A percentile compares a stretch with the other conserved stretches of the same genome.
Conservation (phyloP, 2,113 vertebrate genomes). For the Lophochroa leadbeateri region DNA sequence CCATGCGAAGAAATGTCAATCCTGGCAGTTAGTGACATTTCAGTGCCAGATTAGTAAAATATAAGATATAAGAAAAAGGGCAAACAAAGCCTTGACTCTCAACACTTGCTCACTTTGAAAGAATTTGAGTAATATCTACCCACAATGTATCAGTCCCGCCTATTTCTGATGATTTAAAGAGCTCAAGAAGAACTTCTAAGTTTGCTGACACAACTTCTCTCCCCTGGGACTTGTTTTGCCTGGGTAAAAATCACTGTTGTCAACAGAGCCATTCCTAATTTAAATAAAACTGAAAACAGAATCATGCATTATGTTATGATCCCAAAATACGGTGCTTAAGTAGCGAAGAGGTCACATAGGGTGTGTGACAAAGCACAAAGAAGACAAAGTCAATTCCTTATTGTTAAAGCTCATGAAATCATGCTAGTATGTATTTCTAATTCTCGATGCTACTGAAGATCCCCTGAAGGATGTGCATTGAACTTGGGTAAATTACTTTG, state of each 20-base stretch:
- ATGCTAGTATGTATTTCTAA: neutral
- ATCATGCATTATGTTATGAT: neutral
- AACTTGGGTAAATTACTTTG: neutral
- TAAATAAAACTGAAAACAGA: neutral
- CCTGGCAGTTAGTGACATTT: neutral
- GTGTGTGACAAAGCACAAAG: neutral
- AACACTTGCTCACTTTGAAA: neutral
- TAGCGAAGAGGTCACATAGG: neutral
- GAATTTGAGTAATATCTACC: neutral
- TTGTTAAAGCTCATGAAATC: neutral
- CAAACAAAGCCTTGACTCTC: neutral
- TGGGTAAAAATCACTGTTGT: neutral
- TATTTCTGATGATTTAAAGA: neutral
- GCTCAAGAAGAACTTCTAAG: neutral
- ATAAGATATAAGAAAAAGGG: neutral
- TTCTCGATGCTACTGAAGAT: neutral
- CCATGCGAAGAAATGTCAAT: neutral
- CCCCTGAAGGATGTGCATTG: neutral
- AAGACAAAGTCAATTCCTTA: neutral
- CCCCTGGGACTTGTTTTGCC: neutral
- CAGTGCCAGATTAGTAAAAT: neutral
- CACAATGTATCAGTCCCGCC: neutral
- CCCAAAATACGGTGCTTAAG: neutral
- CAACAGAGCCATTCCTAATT: neutral
- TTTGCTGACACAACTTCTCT: neutral